phyloP scores from a whole-genome alignment of 2,113 vertebrate genomes.

The Nothoprocta perdicaria region DNA sequence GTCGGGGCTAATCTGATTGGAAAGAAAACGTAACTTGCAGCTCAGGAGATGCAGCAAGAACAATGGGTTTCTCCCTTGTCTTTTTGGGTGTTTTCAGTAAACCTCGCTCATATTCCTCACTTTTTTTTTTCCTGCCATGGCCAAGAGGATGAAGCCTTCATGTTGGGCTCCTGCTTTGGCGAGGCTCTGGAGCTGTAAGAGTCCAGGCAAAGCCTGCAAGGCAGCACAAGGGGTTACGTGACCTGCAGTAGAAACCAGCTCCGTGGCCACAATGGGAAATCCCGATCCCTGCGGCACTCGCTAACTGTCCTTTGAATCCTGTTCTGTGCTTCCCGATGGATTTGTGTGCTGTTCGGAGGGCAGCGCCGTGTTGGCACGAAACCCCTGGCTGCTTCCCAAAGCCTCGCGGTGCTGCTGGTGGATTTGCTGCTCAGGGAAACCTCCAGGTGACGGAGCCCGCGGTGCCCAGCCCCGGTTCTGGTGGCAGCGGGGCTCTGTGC shows the following conservation, averaged over 20 bases:
- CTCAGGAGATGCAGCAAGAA: background rate
- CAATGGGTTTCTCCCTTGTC: background rate
- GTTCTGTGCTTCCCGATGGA: background rate
- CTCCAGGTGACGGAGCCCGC: background rate
- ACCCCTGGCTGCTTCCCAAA: background rate
- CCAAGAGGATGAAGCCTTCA: accelerated
- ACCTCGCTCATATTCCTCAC: accelerated
- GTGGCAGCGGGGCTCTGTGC: too few relatives aligned
- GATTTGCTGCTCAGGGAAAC: background rate
- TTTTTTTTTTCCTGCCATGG: background rate
- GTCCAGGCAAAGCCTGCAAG: background rate
- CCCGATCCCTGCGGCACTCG: background rate
- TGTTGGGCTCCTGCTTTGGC: background rate
- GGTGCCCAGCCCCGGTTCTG: too few relatives aligned
- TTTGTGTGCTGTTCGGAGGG: accelerated
- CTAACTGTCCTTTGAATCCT: background rate
- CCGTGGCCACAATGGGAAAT: background rate
- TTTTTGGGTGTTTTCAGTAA: background rate
- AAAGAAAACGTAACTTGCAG: background rate
- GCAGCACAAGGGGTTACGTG: background rate
- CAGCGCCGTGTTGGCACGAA: background rate
- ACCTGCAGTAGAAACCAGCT: background rate
- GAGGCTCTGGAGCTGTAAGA: background rate
- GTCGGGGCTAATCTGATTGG: background rate
- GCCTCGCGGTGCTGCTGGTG: background rate